A percentile compares a stretch with the other conserved stretches of the same genome.
phyloP scores from a whole-genome alignment of 2,797 vertebrate species.

The Ptychadena robeensis region DNA sequence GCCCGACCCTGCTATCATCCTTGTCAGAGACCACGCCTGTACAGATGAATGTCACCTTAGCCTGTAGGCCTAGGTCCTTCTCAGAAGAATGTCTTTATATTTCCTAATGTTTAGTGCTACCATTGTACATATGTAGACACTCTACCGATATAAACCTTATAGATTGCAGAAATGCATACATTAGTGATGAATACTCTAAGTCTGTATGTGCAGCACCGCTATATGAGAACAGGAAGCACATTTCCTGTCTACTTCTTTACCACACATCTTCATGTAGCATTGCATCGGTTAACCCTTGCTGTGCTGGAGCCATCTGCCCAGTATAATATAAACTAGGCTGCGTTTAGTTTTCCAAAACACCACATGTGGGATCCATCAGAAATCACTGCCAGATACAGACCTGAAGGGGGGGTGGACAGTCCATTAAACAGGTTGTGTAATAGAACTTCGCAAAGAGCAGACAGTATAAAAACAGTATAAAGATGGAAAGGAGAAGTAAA shows the following conservation, averaged over 20 bases:
- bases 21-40: slow-evolving; percentile 24
- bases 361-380: slow-evolving; percentile 30
- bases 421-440: no score
- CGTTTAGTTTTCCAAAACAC: not conserved
- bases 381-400: slow-evolving; percentile 25
- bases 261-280: slow-evolving; percentile 27
- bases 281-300: slow-evolving; percentile 22
- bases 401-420: slow-evolving; percentile 6
- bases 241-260: slow-evolving; percentile 43
- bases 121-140: not conserved
- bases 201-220: not conserved
- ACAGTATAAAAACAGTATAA: not conserved
- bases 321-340: not conserved
- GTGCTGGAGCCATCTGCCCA: slow-evolving; percentile 14
- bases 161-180: not conserved
- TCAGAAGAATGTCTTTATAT: not conserved
- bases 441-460: slow-evolving; percentile 2
- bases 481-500: not conserved
- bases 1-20: not conserved
- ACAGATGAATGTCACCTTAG: slow-evolving; percentile 32
- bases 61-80: not conserved
- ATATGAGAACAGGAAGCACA: slow-evolving; percentile 14
- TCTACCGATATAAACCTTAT: not conserved
- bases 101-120: not conserved
- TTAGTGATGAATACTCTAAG: not conserved